Evolutionary conservation across 2,113 vertebrate species (phyloP), one percentile per base, ranked within the genome.

Genomic region (Ciconia boyciana): DNA sequence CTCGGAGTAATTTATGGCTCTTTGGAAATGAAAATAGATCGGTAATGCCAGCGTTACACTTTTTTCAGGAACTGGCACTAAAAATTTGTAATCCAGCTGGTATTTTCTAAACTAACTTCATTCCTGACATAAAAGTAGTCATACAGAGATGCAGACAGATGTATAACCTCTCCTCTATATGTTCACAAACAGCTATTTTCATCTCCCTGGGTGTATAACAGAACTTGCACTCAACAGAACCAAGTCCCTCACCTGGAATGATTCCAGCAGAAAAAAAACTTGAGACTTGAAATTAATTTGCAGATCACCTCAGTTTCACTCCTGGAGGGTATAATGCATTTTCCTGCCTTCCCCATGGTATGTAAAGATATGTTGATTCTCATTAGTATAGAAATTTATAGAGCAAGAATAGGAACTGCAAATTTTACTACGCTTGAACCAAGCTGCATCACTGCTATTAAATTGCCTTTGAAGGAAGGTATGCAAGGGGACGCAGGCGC

Each of bases 401-500:
- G 22, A 80, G 60, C 57, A 52, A 49, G 75, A 39, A 36, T 39
- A 69, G 22, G 52, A 64, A 43, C 5, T n/a, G 44, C 36, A 51
- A 10, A 12, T 25, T 28, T 9, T 20, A 26, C 16, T 44, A 18
- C 34, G 16, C 52, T 26, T 9, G 49, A 31, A 21, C 19, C 25
- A 13, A 24, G 54, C 1, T 19, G 39, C 36, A 3, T 11, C 9
- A 7, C 78, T 6, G 62, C 70, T 20, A 11, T 7, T 10, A 5
- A 34, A 36, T 2, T 9, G 60, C 79, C 79, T 54, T 10, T 20
- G 43, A 18, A 51, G 43, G 48, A 41, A 26, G 54, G 46, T 5
- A 16, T 1, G 48, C 9, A 8, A 39, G 71, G 54, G 62, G 25
- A 55, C 2, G 3, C 48, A 3, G 2, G 3, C 0, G 41, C 48